These are phyloP conservation scores for Anoplius nigerrimus DNA, from an alignment of 2,888 invertebrate species.

Conservation along the genomic window DNA sequence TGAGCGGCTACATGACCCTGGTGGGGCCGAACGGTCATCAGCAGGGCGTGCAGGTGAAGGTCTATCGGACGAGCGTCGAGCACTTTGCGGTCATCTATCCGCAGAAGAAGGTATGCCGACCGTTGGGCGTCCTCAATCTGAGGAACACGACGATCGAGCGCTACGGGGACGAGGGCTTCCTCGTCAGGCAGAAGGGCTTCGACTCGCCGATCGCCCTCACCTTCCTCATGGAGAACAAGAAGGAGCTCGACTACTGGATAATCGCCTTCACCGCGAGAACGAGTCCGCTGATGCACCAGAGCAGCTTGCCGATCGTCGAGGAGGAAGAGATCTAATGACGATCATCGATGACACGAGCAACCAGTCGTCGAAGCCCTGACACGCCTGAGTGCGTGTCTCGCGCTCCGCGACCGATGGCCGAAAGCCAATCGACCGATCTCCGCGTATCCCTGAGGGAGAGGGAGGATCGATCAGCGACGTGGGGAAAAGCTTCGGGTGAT, in stretches of 20 bases:
- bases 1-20: conserved; percentile 80
- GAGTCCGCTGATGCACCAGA: conserved; percentile 77
- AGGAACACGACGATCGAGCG: conserved; percentile 79
- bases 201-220: conserved; percentile 80
- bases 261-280: conserved; percentile 78
- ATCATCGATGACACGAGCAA: not conserved
- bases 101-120: conserved; percentile 80
- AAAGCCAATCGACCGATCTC: conserved; percentile 41
- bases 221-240: conserved; percentile 78
- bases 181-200: conserved; percentile 80
- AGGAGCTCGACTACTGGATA: conserved; percentile 80
- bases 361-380: conserved; percentile 28
- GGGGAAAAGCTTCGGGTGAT: not conserved
- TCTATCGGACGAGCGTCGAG: conserved; percentile 80
- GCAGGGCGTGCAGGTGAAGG: conserved; percentile 80
- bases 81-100: conserved; percentile 82
- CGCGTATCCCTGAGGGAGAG: not conserved
- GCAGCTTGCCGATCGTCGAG: conserved; percentile 79
- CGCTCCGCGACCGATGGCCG: conserved; percentile 41
- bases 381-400: conserved; percentile 13
- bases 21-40: conserved; percentile 78
- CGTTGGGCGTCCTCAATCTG: conserved; percentile 80
- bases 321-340: conserved; percentile 78
- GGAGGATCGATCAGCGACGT: not conserved
- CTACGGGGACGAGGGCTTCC: conserved; percentile 77